Conservation (phyloP, 2,888 invertebrate species). For the Nomada goodeniana region DNA sequence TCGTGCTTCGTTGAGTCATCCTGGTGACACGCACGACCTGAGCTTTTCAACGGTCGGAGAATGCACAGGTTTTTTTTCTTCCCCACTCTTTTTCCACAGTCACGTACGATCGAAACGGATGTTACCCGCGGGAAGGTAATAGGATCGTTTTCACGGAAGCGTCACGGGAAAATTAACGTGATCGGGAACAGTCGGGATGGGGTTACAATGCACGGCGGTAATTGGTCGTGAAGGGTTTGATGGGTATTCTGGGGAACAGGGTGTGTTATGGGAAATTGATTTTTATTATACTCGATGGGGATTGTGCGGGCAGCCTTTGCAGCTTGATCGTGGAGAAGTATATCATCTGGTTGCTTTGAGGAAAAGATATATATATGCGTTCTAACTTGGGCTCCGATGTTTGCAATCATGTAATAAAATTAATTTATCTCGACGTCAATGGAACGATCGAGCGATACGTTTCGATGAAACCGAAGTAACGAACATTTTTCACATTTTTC, state of each 20-base stretch:
- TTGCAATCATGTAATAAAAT: too few species aligned
- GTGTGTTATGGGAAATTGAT: slow-evolving; percentile 28
- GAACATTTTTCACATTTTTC: too few species aligned
- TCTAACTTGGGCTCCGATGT: too few species aligned
- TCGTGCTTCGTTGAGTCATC: slow-evolving; percentile 47
- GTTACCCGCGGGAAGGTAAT: slow-evolving; percentile 64
- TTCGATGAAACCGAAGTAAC: too few species aligned
- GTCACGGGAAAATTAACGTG: slow-evolving; percentile 60
- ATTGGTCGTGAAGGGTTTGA: slow-evolving; percentile 66
- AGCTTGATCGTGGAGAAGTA: neutral
- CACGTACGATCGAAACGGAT: slow-evolving; percentile 58
- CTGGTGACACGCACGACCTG: slow-evolving; percentile 65
- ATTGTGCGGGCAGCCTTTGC: neutral
- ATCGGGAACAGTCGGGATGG: slow-evolving; percentile 20
- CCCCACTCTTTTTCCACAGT: slow-evolving; percentile 20
- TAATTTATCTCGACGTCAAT: too few species aligned
- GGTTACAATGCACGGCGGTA: slow-evolving; percentile 61
- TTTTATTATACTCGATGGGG: slow-evolving; percentile 22
- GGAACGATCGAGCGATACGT: too few species aligned
- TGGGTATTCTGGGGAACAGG: slow-evolving; percentile 57
- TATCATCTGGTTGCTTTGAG: too few species aligned
- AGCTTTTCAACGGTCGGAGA: slow-evolving; percentile 49
- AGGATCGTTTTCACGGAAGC: slow-evolving; percentile 47
- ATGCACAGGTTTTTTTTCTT: neutral
- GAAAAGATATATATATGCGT: too few species aligned